These are phyloP conservation scores for Salarias fasciatus DNA, from an alignment of 2,797 vertebrate genomes.

Conservation along the genomic window DNA sequence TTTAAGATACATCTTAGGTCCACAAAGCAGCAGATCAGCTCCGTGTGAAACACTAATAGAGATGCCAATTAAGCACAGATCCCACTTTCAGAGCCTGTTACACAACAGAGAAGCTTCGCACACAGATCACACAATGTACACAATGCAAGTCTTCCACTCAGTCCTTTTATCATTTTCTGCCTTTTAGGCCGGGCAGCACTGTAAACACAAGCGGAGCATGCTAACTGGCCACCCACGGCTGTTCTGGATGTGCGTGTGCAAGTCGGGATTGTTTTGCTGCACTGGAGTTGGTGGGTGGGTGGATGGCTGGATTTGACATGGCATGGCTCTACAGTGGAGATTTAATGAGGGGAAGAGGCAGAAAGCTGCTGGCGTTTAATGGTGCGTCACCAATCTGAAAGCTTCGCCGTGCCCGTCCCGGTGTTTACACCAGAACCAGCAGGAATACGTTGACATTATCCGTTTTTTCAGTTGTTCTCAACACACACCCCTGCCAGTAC, in stretches of 20 bases:
- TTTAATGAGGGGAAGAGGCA: constrained; percentile 59
- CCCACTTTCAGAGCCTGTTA: not conserved
- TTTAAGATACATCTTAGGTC: no score
- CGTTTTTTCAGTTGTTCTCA: constrained; percentile 11
- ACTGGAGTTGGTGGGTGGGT: constrained; percentile 15
- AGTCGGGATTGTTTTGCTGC: not conserved
- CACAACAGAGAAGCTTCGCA: not conserved
- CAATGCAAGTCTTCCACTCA: not conserved
- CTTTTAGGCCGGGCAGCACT: constrained; percentile 25
- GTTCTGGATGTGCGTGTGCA: constrained; percentile 4
- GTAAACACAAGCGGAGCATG: constrained; percentile 36
- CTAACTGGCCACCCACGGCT: constrained; percentile 44
- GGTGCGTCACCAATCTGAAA: constrained; percentile 37
- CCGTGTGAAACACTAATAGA: not conserved
- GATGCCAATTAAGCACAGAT: not conserved
- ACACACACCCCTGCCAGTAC: constrained; percentile 6
- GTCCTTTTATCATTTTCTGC: constrained; percentile 7
- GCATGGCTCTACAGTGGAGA: constrained; percentile 56
- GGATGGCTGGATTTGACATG: constrained; percentile 44
- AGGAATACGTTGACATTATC: constrained; percentile 16
- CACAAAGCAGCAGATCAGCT: not conserved
- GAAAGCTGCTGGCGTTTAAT: constrained; percentile 43
- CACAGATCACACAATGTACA: not conserved
- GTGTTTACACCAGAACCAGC: constrained; percentile 29
- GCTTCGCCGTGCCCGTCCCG: constrained; percentile 18